phyloP scores from a whole-genome alignment of 2,888 invertebrate species.

The Apamea anceps region DNA sequence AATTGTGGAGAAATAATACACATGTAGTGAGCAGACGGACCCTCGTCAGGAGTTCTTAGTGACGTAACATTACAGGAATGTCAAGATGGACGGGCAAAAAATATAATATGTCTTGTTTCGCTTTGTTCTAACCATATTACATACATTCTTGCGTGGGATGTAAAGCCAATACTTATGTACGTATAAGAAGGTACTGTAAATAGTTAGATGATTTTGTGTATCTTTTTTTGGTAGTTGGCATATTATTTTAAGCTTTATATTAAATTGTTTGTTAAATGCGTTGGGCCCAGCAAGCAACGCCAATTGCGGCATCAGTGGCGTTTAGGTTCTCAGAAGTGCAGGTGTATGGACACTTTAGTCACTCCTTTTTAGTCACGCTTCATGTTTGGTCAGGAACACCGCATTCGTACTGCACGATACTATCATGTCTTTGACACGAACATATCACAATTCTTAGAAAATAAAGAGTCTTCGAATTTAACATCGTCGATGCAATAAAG shows the following conservation, averaged over 20 bases:
- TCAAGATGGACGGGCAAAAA: slow-evolving; percentile 42
- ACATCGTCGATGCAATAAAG: background rate
- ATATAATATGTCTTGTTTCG: slow-evolving; percentile 46
- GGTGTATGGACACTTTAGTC: no score
- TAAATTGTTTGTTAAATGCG: no score
- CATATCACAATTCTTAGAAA: background rate
- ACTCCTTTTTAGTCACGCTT: no score
- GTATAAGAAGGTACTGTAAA: background rate
- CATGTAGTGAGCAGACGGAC: slow-evolving; percentile 47
- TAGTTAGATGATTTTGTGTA: background rate
- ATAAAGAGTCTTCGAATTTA: background rate
- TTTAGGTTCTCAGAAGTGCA: no score
- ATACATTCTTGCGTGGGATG: background rate
- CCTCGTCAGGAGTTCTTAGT: slow-evolving; percentile 54
- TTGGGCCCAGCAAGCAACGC: no score
- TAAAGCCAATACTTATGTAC: background rate
- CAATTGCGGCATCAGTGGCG: no score
- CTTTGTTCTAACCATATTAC: slow-evolving; percentile 29
- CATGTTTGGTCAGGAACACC: no score
- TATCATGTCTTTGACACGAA: background rate
- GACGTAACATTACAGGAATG: slow-evolving; percentile 52
- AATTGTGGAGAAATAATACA: slow-evolving; percentile 53
- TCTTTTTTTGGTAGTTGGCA: background rate
- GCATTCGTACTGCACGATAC: no score
- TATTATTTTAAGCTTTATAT: background rate